Base-by-base conservation (phyloP, 2,113 vertebrate species). In the Nematolebias whitei region DNA sequence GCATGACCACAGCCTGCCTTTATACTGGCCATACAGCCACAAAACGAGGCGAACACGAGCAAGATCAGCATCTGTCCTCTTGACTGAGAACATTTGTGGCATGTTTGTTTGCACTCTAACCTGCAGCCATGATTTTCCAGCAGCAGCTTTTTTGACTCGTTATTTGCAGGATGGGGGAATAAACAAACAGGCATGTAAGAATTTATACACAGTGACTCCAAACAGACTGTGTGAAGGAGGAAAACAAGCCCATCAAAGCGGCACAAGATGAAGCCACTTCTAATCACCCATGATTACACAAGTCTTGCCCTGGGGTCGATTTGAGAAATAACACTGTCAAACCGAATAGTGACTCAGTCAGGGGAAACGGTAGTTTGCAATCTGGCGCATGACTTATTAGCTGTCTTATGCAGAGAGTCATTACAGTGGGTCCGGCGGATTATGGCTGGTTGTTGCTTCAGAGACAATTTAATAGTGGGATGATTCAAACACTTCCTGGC, bases 341-440 rank as follows among this genome's bases (percentile, higher is more conserved):
- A 53, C 41, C 49, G 64, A 78, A 83, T 65, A 68, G 86, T 76
- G 76, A 75, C 71, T 79, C 74, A 69, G 71, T 81, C 49, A 50
- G 52, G 72, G 9, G 61, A 76, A 77, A 66, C 75, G 80, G 68
- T 69, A 60, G 54, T 80, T 82, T 67, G 62, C 67, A 85, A 68
- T 85, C 78, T 83, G 78, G 43, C 43, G 63, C 65, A 48, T 82
- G 80, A 80, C 73, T 81, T 82, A 83, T 87, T 85, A 85, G 76
- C 80, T 82, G 71, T 75, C 76, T 79, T 38, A 35, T 35, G 41
- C 32, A 24, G 49, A 79, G 67, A 81, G 73, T 73, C 85, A 82
- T 86, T 83, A 87, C 50, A 53, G 38, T 22, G 49, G 69, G 82
- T 78, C 78, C 84, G 32, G 64, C 79, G 77, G 71, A 77, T 88